Base-by-base conservation (phyloP, 2,113 vertebrate genomes). In the Heliornis fulica region DNA sequence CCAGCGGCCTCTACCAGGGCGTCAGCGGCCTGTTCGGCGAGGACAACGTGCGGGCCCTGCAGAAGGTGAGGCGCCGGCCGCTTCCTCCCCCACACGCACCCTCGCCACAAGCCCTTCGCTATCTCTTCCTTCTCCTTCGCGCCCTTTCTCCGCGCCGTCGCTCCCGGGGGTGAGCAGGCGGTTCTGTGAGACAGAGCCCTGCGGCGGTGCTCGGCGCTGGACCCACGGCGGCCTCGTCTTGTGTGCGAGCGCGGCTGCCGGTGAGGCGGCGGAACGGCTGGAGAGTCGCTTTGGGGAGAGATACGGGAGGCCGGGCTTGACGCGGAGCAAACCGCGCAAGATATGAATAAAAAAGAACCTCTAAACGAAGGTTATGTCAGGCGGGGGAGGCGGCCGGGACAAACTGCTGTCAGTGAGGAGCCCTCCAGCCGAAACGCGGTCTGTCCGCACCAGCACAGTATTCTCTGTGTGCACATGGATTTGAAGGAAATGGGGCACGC, bases 1-100 rank as follows among this genome's bases (percentile, higher is more conserved):
- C 98, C 76, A 98, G 96, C 90, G 98, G 98, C 25, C 94, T 99
- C 83, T 99, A 99, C 85, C 99, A 99, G 93, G 98, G 98, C 41
- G 87, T 99, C 78, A 98, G 98, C 98, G 98, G 97, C 83, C 94
- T 99, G 8, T 98, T 99, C 92, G 99, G 99, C 50, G 99, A 99
- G 97, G 99, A 99, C 76, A 99, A 98, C 97, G 99, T 99, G 86
- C 97, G 98, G 93, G 98, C 98, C 22, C 79, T 99, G 25, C 98
- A 99, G 96, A 99, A 99, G 99, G 99, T 99, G 80, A 96, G 97
- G 91, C 45, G 32, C 25, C 31, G 19, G 41, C 16, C 50, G 51
- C n/a, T 15, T 20, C 17, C 46, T 19, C 45, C 5, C 13, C 18
- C 23, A 18, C 51, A 6, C 83, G 19, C 48, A 11, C 57, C 93